Evolutionary conservation across 1,140 invertebrate genomes (phyloP).

Genomic region (Camponotus vicinus): DNA sequence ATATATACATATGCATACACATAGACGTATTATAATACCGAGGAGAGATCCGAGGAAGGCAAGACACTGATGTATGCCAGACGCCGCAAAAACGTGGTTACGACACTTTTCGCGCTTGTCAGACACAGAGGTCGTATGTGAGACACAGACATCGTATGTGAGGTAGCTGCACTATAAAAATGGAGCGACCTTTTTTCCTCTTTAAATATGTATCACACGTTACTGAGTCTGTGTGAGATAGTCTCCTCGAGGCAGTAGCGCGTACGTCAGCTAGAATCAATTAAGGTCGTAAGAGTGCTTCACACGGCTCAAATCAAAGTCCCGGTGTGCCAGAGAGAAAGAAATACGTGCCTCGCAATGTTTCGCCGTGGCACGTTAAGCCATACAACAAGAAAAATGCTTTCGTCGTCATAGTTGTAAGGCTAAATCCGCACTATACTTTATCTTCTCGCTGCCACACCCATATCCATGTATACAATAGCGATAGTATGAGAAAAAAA

Average conservation of each 20-base stretch:
- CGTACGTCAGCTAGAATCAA: conserved; percentile 62
- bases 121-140: conserved; percentile 53
- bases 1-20: too few relatives aligned
- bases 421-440: conserved; percentile 50
- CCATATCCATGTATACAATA: not conserved
- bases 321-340: conserved; percentile 43
- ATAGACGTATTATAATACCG: not conserved
- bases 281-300: conserved; percentile 59
- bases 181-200: conserved; percentile 48
- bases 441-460: conserved; percentile 40
- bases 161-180: conserved; percentile 47
- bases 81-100: conserved; percentile 60
- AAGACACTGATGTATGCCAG: conserved; percentile 57
- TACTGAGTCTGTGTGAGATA: conserved; percentile 26
- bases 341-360: conserved; percentile 60
- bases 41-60: conserved; percentile 5
- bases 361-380: conserved; percentile 54
- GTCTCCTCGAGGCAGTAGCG: conserved; percentile 50
- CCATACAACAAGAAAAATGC: conserved; percentile 58
- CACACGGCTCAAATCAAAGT: conserved; percentile 57
- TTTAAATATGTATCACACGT: conserved; percentile 63
- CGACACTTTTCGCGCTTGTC: conserved; percentile 69
- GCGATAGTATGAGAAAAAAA: not conserved
- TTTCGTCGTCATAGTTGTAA: conserved; percentile 56
- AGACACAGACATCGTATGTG: conserved; percentile 39